Evolutionary conservation across 2,888 invertebrate species (phyloP).

Genomic region (Mimachlamys varia): DNA sequence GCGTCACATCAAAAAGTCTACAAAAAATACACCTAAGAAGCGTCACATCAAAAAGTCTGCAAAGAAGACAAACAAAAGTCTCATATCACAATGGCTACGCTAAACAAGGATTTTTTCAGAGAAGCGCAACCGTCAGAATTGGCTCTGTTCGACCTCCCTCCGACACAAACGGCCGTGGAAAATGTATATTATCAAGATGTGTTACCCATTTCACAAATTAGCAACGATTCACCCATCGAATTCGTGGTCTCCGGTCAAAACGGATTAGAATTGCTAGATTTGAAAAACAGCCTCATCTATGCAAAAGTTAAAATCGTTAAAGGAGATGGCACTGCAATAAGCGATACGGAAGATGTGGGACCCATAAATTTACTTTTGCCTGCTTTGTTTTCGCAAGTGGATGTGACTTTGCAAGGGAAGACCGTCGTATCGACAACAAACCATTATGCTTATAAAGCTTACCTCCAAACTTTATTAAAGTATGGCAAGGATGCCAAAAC

Average conservation of each 20-base stretch:
- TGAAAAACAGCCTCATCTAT: constrained; percentile 53
- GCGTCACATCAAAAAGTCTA: neutral
- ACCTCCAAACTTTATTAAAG: constrained; percentile 48
- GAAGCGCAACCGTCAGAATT: no score
- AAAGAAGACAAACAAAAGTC: no score
- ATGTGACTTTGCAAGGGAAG: constrained; percentile 51
- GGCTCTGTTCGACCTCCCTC: no score
- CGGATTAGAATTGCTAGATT: constrained; percentile 56
- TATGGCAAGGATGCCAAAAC: constrained; percentile 45
- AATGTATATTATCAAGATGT: constrained; percentile 53
- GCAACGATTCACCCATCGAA: constrained; percentile 52
- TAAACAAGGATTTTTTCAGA: no score
- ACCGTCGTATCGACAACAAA: constrained; percentile 51
- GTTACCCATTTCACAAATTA: constrained; percentile 46
- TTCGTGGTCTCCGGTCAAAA: constrained; percentile 57
- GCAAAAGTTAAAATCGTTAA: constrained; percentile 46
- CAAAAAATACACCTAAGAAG: neutral
- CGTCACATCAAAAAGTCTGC: neutral
- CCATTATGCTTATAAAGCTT: constrained; percentile 57
- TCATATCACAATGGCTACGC: no score
- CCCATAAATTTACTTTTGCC: constrained; percentile 42
- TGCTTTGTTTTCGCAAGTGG: constrained; percentile 42
- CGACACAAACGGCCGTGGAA: constrained; percentile 51
- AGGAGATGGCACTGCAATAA: constrained; percentile 46
- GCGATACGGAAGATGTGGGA: constrained; percentile 18